A percentile compares a stretch with the other conserved stretches of the same genome.
Conservation (phyloP, 2,888 invertebrate species). For the Branchellion lobata region DNA sequence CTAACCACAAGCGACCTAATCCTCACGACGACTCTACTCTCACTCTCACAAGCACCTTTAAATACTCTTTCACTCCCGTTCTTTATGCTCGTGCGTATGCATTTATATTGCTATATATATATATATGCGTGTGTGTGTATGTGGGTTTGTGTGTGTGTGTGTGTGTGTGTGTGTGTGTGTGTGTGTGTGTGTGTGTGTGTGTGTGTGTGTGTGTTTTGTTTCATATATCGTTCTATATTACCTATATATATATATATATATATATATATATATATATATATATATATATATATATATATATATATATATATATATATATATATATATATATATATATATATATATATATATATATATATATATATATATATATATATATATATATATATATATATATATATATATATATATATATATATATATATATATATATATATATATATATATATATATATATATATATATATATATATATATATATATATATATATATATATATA, state of each 20-base stretch:
- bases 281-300: no score
- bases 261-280: neutral
- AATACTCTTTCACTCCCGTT: no score
- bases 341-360: neutral
- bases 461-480: neutral
- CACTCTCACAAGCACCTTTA: no score
- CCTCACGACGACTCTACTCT: no score
- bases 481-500: neutral
- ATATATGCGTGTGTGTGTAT: conserved; percentile 8
- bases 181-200: neutral
- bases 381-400: neutral
- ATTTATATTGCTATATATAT: no score
- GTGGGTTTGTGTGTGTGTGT: conserved; percentile 1
- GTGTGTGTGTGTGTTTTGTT: neutral
- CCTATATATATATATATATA: neutral
- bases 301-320: neutral
- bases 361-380: neutral
- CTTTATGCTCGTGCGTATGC: conserved; percentile 26
- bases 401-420: neutral
- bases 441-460: neutral
- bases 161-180: neutral
- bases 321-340: neutral
- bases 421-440: neutral
- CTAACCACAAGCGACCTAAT: no score
- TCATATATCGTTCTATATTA: neutral